A percentile compares a stretch with the other conserved stretches of the same genome.
Evolutionary conservation across 2,113 vertebrate species (phyloP).

Genomic region (Alligator sinensis): DNA sequence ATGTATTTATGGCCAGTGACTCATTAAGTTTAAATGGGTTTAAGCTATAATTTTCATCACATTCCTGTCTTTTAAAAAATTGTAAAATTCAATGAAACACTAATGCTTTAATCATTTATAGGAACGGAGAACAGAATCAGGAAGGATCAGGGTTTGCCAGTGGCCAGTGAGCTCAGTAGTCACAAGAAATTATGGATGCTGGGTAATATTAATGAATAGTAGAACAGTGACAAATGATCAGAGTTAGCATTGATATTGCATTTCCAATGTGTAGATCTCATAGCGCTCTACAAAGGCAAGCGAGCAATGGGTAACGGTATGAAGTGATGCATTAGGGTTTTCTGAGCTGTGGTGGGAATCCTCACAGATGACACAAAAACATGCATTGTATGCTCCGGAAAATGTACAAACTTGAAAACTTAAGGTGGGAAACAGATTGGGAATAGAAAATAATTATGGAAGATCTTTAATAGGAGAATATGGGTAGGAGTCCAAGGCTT

Average conservation of each 20-base stretch:
- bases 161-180: not conserved
- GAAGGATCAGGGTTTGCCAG: not conserved
- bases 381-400: not conserved
- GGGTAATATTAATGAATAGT: not conserved
- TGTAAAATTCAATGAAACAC: not conserved
- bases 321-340: not conserved
- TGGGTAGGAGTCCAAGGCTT: too few species aligned
- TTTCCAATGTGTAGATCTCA: conserved; percentile 24
- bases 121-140: not conserved
- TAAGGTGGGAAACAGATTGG: not conserved
- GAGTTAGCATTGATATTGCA: not conserved
- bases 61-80: not conserved
- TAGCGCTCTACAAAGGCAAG: not conserved
- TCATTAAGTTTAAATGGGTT: conserved; percentile 54
- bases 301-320: not conserved
- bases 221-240: conserved; percentile 1
- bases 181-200: not conserved
- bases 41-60: conserved; percentile 51
- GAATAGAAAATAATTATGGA: too few species aligned
- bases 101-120: not conserved
- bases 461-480: too few species aligned
- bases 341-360: not conserved
- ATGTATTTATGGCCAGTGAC: conserved; percentile 50
- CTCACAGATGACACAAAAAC: not conserved
- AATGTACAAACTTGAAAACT: not conserved